Evolutionary conservation across 1,140 invertebrate species (phyloP).

Genomic region (Drosophila pectinifera): DNA sequence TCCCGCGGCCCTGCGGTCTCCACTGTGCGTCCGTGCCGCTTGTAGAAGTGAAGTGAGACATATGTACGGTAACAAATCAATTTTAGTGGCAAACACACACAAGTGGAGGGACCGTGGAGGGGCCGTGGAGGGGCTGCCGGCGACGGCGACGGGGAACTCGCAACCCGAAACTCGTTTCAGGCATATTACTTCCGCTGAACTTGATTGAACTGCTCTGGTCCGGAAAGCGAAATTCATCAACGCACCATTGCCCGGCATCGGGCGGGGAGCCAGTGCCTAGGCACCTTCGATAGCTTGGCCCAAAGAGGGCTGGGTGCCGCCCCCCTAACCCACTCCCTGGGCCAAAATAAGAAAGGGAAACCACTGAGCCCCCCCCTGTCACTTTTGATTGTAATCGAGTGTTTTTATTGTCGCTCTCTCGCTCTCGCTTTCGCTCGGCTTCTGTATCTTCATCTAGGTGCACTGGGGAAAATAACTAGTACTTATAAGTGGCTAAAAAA

Average conservation of each 20-base stretch:
- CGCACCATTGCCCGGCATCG: slow-evolving; percentile 27
- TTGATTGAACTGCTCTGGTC: slow-evolving; percentile 58
- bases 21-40: slow-evolving; percentile 28
- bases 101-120: too few relatives aligned
- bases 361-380: slow-evolving; percentile 52
- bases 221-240: slow-evolving; percentile 60
- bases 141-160: too few relatives aligned
- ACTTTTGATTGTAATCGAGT: slow-evolving; percentile 83
- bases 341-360: slow-evolving; percentile 21
- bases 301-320: too few relatives aligned
- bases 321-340: not conserved
- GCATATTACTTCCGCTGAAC: slow-evolving; percentile 73
- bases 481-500: too few relatives aligned
- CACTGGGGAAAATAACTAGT: slow-evolving; percentile 7
- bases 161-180: slow-evolving; percentile 50
- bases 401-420: slow-evolving; percentile 59
- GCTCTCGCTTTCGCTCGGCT: slow-evolving; percentile 3
- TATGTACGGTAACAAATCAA: slow-evolving; percentile 80
- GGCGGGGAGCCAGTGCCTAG: not conserved
- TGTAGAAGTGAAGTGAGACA: slow-evolving; percentile 65
- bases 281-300: not conserved
- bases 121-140: not conserved
- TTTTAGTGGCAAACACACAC: slow-evolving; percentile 62
- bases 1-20: slow-evolving; percentile 11
- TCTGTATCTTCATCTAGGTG: slow-evolving; percentile 33